Base-by-base conservation (phyloP, 92 coral and sea anemone genomes). In the Nematostella vectensis region DNA sequence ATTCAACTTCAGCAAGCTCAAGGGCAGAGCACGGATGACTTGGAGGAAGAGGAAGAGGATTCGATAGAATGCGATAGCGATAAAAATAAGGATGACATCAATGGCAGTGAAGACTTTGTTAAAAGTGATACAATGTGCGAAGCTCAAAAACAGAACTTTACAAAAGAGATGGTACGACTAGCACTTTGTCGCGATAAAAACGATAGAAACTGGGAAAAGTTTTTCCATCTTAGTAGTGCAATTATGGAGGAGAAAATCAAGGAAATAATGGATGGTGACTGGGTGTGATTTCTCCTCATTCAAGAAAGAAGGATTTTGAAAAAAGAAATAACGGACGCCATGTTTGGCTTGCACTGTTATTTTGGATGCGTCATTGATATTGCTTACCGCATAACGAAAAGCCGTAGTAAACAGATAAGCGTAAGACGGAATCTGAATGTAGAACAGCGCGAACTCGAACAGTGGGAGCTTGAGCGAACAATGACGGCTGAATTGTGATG, bases 141-240 rank as follows among this genome's bases (percentile, higher is more conserved):
- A 31, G 2, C 3, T 4, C 15, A 18, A 3, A 33, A 9, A 28
- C 31, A 38, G 23, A 56, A 45, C 28, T 31, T 66, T 0, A 66
- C 72, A 0, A 66, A 66, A 42, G 72, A 66, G 30, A 66, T 66
- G 72, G 72, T 66, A 27, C 63, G 72, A 3, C 13, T 55, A 12
- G 72, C 72, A 2, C 17, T 66, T 22, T 64, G 48, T 25, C 29
- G 51, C 29, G 55, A 66, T 22, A 66, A 55, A 25, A 59, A 54
- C 11, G 63, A 66, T 28, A 66, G 57, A 19, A 66, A 66, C 31
- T 66, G 72, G 72, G 57, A 55, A 25, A 54, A 54, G 48, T 30
- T 66, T 29, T 66, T 66, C 21, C 49, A 57, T 11, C 56, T 66
- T 1, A 66, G 72, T 26, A 66, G 56, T 24, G 72, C 72, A 25